A percentile compares a stretch with the other conserved stretches of the same genome.
Conservation (phyloP, 2,888 invertebrate genomes). For the Lasioglossum marginatum region DNA sequence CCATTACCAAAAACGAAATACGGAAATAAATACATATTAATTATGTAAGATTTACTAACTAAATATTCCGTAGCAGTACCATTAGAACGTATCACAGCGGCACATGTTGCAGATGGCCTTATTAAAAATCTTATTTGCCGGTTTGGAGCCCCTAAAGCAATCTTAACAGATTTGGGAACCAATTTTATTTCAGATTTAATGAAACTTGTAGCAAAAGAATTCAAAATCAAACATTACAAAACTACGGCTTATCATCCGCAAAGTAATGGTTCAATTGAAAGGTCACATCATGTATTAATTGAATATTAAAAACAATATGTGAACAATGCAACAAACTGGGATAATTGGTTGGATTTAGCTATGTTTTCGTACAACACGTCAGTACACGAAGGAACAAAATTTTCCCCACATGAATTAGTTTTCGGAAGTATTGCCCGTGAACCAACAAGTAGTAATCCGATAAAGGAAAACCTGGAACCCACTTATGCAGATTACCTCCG, state of each 20-base stretch:
- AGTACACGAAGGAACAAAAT: too few relatives aligned
- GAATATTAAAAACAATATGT: too few relatives aligned
- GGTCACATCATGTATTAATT: too few relatives aligned
- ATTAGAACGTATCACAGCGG: not conserved
- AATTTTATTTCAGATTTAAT: not conserved
- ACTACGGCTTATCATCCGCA: too few relatives aligned
- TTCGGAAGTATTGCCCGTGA: not conserved
- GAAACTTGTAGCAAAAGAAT: not conserved
- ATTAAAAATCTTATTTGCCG: not conserved
- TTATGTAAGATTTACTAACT: not conserved
- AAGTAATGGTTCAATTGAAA: too few relatives aligned
- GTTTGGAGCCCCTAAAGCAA: not conserved
- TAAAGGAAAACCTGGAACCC: not conserved
- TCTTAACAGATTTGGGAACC: not conserved
- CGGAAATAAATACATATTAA: not conserved
- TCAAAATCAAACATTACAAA: not conserved
- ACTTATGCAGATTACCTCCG: not conserved
- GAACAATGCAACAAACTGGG: too few relatives aligned
- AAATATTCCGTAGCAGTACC: not conserved
- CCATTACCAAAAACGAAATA: too few relatives aligned
- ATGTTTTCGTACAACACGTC: too few relatives aligned
- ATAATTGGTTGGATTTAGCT: too few relatives aligned
- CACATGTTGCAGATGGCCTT: not conserved
- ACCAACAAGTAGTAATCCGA: not conserved
- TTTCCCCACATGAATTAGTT: too few relatives aligned